Base-by-base conservation (phyloP, 37 sponge, comb jelly and placozoan genomes). In the Chondrosia reniformis region DNA sequence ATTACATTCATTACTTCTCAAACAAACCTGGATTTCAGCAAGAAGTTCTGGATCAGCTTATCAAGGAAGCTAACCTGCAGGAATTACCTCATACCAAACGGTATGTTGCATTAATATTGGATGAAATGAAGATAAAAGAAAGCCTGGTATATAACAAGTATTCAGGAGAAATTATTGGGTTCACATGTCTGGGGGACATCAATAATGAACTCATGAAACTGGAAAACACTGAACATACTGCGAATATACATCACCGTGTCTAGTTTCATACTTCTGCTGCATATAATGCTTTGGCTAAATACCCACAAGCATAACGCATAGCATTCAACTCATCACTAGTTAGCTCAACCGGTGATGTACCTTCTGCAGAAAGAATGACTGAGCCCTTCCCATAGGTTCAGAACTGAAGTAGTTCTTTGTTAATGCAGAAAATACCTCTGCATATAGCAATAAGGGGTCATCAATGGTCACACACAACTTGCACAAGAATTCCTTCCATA, bases 1-100 rank as follows among this genome's bases (percentile, higher is more conserved):
- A 87, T 49, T 87, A 87, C 65, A 87, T 81, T 19, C 67, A 79
- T 34, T 83, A 63, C 46, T 61, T 67, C 59, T 36, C 41, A 3
- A 66, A 49, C 28, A 45, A 45, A 67, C 63, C 24, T 55, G 83
- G 83, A 28, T 49, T 83, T 83, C 63, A 63, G 32, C 57, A 32
- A 4, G 59, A 84, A 30, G 78, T 84, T 55, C 42, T 74, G 21
- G 54, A 63, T 15, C 57, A 64, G 40, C 46, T 85, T 43, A 45
- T 27, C 6, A 67, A 67, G 45, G 78, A 84, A 40, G 78, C 72
- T 17, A 38, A 77, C 42, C 27, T 84, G 31, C 25, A 25, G 32
- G 67, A 67, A 32, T 72, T 62, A 6, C 52, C 85, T 39, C 77
- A 85, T 52, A 65, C 73, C 28, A 46, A 77, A 31, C 73, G 58